phyloP scores from a whole-genome alignment of 2,888 invertebrate genomes.

The Caenorhabditis virilis region DNA sequence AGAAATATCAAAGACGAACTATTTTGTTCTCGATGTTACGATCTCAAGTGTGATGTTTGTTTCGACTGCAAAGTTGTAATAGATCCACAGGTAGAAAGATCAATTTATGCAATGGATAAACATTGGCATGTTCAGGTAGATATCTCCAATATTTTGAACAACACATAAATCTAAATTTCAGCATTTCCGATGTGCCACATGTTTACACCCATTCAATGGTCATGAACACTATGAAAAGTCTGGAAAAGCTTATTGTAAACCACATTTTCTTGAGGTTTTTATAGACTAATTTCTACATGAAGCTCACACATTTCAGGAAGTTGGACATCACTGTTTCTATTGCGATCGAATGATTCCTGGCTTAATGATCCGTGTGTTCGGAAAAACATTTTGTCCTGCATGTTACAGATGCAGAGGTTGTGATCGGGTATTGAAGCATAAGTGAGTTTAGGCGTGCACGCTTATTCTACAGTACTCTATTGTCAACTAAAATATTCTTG shows the following conservation, averaged over 20 bases:
- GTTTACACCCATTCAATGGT: conserved; percentile 87
- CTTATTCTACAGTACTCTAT: too few species aligned
- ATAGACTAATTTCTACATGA: neutral
- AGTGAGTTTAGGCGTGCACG: too few species aligned
- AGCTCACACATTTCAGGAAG: conserved; percentile 6
- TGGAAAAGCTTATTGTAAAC: conserved; percentile 75
- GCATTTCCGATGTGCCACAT: conserved; percentile 96
- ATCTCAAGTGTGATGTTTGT: conserved; percentile 42
- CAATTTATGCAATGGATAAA: conserved; percentile 32
- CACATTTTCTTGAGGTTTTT: conserved; percentile 82
- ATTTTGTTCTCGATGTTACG: conserved; percentile 44
- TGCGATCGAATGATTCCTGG: conserved; percentile 34
- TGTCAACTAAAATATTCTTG: too few species aligned
- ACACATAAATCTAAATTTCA: conserved; percentile 69
- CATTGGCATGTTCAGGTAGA: conserved; percentile 48
- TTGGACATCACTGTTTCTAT: conserved; percentile 43
- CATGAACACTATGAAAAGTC: conserved; percentile 87
- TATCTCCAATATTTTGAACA: neutral
- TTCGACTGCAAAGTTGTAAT: conserved; percentile 42
- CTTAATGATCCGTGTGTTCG: conserved; percentile 41
- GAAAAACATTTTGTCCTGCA: conserved; percentile 42
- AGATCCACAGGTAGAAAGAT: conserved; percentile 41
- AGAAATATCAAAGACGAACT: conserved; percentile 22
- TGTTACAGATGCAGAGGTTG: conserved; percentile 47
- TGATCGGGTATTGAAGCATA: conserved; percentile 25